Conservation (phyloP, 2,888 invertebrate genomes). For the Drosophila neonasuta region DNA sequence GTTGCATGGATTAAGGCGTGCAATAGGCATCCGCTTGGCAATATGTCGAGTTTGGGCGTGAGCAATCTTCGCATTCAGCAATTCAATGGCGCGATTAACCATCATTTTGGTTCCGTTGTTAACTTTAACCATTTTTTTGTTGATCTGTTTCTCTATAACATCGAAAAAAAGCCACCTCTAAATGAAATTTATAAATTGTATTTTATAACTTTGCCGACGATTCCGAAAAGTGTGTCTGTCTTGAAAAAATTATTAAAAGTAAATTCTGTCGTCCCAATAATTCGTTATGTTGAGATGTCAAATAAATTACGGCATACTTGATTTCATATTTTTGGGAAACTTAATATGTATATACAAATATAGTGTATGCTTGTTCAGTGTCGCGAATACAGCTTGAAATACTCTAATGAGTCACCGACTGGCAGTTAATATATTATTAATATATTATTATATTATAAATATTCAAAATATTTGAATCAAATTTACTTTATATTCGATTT, state of each 20-base stretch:
- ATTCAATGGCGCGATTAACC: constrained; percentile 50
- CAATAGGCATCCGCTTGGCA: constrained; percentile 19
- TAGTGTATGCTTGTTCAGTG: too few species aligned
- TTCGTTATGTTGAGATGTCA: not conserved
- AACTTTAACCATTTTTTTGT: constrained; percentile 49
- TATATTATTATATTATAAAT: too few species aligned
- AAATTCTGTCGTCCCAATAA: constrained; percentile 1
- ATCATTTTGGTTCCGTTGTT: constrained; percentile 45
- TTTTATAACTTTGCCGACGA: not conserved
- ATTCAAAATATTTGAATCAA: too few species aligned
- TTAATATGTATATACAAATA: too few species aligned
- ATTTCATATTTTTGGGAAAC: constrained; percentile 4
- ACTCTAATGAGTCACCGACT: too few species aligned
- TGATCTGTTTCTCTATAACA: not conserved
- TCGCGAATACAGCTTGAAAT: too few species aligned
- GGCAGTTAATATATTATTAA: too few species aligned
- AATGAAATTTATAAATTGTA: not conserved
- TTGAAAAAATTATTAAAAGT: constrained; percentile 5
- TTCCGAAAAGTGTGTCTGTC: constrained; percentile 24
- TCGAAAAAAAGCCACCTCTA: constrained; percentile 1
- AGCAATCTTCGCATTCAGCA: constrained; percentile 46
- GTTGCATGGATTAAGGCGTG: not conserved
- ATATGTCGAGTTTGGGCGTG: constrained; percentile 50
- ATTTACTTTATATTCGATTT: too few species aligned
- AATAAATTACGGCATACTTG: constrained; percentile 33